Evolutionary conservation across 1,140 invertebrate genomes (phyloP).

Genomic region (Drosophila micromelanica): DNA sequence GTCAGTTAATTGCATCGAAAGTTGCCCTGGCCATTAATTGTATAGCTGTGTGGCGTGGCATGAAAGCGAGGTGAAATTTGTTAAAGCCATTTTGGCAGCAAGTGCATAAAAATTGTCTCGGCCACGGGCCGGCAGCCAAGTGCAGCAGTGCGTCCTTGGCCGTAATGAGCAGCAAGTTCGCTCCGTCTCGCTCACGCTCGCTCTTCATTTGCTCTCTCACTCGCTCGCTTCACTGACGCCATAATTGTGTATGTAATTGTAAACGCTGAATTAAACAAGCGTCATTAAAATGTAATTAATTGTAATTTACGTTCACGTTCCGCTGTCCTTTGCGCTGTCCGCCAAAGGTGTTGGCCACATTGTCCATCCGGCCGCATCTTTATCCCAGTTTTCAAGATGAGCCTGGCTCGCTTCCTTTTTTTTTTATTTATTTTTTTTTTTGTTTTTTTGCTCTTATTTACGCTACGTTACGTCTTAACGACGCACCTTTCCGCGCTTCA

Average conservation of each 20-base stretch:
- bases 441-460: slow-evolving; percentile 1
- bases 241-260: slow-evolving; percentile 83
- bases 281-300: slow-evolving; percentile 84
- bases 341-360: slow-evolving; percentile 55
- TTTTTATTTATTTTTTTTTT: background rate
- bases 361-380: slow-evolving; percentile 27
- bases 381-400: slow-evolving; percentile 61
- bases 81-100: slow-evolving; percentile 66
- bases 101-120: slow-evolving; percentile 73
- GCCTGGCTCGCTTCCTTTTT: background rate
- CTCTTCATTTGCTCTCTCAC: background rate
- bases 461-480: slow-evolving; percentile 34
- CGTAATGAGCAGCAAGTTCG: slow-evolving; percentile 63
- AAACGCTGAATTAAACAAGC: slow-evolving; percentile 84
- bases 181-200: slow-evolving; percentile 8
- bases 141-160: slow-evolving; percentile 39
- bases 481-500: slow-evolving; percentile 3
- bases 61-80: slow-evolving; percentile 58
- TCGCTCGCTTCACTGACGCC: slow-evolving; percentile 30
- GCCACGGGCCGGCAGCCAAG: slow-evolving; percentile 41
- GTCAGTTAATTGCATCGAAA: slow-evolving; percentile 68
- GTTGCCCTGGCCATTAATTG: slow-evolving; percentile 55
- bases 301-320: slow-evolving; percentile 79
- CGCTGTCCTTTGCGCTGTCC: slow-evolving; percentile 50
- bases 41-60: slow-evolving; percentile 46